These are phyloP conservation scores for Diorhabda elongata DNA, from an alignment of 1,140 invertebrate species.

Conservation along the genomic window DNA sequence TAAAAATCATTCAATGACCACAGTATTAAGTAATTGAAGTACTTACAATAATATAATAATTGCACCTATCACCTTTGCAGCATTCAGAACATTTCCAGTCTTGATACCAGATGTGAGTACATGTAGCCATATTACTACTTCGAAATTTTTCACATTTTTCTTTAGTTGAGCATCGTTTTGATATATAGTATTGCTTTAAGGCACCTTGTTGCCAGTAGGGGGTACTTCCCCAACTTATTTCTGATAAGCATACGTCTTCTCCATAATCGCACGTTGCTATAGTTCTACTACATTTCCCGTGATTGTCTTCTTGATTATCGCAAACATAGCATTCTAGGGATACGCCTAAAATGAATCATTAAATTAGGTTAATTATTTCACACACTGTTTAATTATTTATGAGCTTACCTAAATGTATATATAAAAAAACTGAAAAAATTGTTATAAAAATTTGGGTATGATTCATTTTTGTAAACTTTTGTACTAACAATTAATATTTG, in stretches of 20 bases:
- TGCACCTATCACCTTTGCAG: constrained; percentile 94
- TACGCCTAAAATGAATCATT: constrained; percentile 49
- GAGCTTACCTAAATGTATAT: no score
- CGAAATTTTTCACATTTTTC: constrained; percentile 70
- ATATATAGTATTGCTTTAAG: constrained; percentile 90
- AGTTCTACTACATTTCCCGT: constrained; percentile 88
- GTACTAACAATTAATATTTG: no score
- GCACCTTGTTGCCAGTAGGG: constrained; percentile 93
- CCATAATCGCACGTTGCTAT: constrained; percentile 84
- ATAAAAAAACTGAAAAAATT: no score
- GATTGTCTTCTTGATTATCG: constrained; percentile 85
- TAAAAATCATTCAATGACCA: no score
- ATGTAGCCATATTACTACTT: constrained; percentile 67
- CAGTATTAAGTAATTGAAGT: constrained; percentile 3
- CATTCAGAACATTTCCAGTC: constrained; percentile 98
- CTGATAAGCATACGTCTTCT: constrained; percentile 83
- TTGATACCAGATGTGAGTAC: constrained; percentile 94
- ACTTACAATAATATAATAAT: constrained; percentile 95
- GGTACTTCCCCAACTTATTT: constrained; percentile 88
- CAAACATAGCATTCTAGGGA: constrained; percentile 94
- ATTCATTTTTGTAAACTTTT: no score
- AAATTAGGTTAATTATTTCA: neutral
- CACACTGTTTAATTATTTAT: no score
- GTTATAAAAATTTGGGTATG: no score
- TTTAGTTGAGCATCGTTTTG: constrained; percentile 83